phyloP scores from a whole-genome alignment of 2,888 invertebrate species.

The Eudasyphora cyanicolor region DNA sequence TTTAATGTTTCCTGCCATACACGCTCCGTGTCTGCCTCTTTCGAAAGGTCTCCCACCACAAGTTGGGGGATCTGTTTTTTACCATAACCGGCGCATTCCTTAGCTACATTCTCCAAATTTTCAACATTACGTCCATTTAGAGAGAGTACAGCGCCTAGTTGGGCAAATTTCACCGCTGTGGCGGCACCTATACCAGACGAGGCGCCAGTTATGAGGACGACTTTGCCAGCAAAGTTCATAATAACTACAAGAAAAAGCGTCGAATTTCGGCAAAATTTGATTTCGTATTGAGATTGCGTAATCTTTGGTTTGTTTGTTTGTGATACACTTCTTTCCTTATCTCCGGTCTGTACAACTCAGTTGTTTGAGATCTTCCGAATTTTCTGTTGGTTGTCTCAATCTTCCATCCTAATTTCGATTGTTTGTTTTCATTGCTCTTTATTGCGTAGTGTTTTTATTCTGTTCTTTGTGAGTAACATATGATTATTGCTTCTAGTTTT shows the following conservation, averaged over 20 bases:
- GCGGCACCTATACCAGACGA: conserved; percentile 89
- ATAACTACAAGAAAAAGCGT: conserved; percentile 6
- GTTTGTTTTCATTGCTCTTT: no score
- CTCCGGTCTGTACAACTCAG: no score
- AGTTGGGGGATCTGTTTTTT: conserved; percentile 81
- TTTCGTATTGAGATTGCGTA: conserved; percentile 47
- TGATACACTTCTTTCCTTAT: no score
- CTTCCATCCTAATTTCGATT: no score
- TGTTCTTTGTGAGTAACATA: no score
- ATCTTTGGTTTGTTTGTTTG: conserved; percentile 20
- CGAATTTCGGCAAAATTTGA: background rate
- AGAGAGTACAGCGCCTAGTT: conserved; percentile 83
- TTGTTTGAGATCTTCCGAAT: no score
- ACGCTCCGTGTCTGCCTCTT: conserved; percentile 82
- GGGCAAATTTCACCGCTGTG: conserved; percentile 85
- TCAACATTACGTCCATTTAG: conserved; percentile 86
- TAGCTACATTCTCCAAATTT: conserved; percentile 84
- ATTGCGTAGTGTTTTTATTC: no score
- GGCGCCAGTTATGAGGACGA: conserved; percentile 85
- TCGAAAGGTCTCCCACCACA: conserved; percentile 83
- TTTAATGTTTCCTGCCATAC: conserved; percentile 85
- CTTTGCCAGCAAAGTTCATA: conserved; percentile 76
- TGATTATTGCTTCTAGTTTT: no score
- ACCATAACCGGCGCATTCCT: conserved; percentile 76
- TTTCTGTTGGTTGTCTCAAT: no score